A percentile compares a stretch with the other conserved stretches of the same genome.
These are phyloP conservation scores for Onthophagus taurus DNA, from an alignment of 1,140 invertebrate species.

Conservation along the genomic window DNA sequence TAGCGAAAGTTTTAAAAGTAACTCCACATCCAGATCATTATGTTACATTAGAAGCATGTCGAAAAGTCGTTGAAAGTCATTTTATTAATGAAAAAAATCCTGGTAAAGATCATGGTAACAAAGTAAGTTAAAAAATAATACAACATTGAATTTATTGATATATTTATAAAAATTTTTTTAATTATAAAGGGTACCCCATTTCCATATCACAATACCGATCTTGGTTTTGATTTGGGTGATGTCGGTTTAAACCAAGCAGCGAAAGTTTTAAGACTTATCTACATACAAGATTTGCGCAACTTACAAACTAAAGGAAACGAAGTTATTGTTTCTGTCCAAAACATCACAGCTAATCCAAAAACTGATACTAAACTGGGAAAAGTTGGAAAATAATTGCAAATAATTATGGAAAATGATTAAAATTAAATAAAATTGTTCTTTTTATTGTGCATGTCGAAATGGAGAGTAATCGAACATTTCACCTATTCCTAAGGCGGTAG, in stretches of 20 bases:
- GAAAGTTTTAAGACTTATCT: conserved; percentile 75
- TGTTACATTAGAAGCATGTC: conserved; percentile 64
- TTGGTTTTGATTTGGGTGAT: conserved; percentile 63
- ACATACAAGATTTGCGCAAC: conserved; percentile 82
- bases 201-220: conserved; percentile 53
- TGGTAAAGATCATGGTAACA: conserved; percentile 34
- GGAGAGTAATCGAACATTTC: conserved; percentile 30
- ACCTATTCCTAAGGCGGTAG: conserved; percentile 21
- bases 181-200: conserved; percentile 52
- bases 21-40: conserved; percentile 73
- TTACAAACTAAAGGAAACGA: conserved; percentile 94
- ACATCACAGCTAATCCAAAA: conserved; percentile 91
- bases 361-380: conserved; percentile 91
- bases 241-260: conserved; percentile 65
- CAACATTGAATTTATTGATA: background rate
- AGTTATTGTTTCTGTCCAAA: conserved; percentile 84
- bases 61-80: conserved; percentile 57
- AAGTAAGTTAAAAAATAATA: conserved; percentile 19
- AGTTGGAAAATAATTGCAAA: conserved; percentile 61
- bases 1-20: conserved; percentile 73
- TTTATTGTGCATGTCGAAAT: no score
- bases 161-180: conserved; percentile 8
- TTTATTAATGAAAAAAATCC: conserved; percentile 56
- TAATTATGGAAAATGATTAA: background rate
- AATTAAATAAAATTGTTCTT: no score